Percentiles rank a stretch among this genome's conserved stretches.
Conservation (phyloP, 2,797 vertebrate genomes). For the Argentina silus region DNA sequence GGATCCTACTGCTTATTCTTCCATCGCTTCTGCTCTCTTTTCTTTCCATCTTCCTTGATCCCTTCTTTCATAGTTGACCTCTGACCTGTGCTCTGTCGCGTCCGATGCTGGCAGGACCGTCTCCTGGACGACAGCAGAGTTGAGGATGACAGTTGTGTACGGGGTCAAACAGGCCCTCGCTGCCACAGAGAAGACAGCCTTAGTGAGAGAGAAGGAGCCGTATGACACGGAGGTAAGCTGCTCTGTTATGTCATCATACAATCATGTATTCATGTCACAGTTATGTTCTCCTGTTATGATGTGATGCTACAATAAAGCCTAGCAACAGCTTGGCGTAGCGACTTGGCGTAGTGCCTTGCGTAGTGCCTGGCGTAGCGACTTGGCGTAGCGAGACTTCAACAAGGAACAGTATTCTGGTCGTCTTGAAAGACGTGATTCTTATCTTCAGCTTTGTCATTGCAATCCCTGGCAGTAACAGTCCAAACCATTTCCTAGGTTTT, state of each 20-base stretch:
- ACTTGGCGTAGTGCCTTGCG: too few relatives aligned
- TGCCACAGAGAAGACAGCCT: conserved; percentile 11
- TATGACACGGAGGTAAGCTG: conserved; percentile 22
- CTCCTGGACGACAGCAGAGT: neutral
- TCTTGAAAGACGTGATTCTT: too few relatives aligned
- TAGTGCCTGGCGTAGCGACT: too few relatives aligned
- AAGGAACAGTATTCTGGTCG: too few relatives aligned
- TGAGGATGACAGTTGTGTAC: conserved; percentile 15
- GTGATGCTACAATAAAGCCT: neutral
- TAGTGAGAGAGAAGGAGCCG: conserved; percentile 14
- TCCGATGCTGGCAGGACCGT: neutral
- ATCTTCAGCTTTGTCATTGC: neutral
- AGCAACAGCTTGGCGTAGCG: too few relatives aligned
- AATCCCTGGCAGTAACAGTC: neutral
- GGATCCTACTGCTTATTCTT: neutral
- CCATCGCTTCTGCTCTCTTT: neutral
- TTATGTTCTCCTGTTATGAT: neutral
- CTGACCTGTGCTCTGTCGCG: neutral
- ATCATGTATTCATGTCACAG: neutral
- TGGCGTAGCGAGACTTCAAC: too few relatives aligned
- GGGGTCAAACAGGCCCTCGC: neutral
- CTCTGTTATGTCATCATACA: neutral
- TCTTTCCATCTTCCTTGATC: neutral
- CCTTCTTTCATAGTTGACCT: too few relatives aligned
- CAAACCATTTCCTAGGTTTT: too few relatives aligned